Base-by-base conservation (phyloP, 2,888 invertebrate species). In the Ophion obscuratus region DNA sequence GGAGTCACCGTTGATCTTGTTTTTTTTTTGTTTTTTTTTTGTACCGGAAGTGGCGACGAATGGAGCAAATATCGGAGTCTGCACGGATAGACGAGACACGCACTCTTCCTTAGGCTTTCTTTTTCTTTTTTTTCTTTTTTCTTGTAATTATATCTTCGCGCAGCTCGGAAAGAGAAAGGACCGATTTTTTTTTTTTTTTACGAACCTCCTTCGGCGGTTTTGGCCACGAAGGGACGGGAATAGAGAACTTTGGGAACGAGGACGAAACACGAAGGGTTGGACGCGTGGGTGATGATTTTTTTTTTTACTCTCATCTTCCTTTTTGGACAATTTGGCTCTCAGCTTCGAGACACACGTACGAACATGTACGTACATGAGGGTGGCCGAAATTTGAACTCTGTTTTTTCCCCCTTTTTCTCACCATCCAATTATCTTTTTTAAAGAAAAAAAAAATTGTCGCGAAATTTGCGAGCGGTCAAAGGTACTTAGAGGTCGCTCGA, bases 261-360 rank as follows among this genome's bases (percentile, higher is more conserved):
- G 31, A 2, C 31, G 17, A 27, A 70, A 53, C 91, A 90, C 89
- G 40, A 40, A 40, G 7, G 7, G 3, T 6, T 7, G 40, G 40
- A 40, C 40, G 40, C 40, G 6, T 7, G 40, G 40, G 40, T 89
- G 90, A 89, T 89, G 88, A 91, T 91, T 91, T 92, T 89, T 92
- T 92, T 24, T 1, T 91, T 91, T 91, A 90, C 31, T 90, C 89
- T 89, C 89, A 90, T 91, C 89, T 89, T 88, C 44, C 57, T 27
- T 83, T 53, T 57, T 71, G 57, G 71, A 64, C 73, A 82, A 68
- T 79, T 79, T 80, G 66, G 77, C 77, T 82, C 73, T 77, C 80
- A 76, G 76, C 77, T 82, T 81, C 80, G 75, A 67, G 74, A 77
- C 70, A 83, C 44, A 71, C 47, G 75, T 24, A 83, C 66, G 61